These are phyloP conservation scores for Argopecten irradians DNA, from an alignment of 1,140 invertebrate genomes.

Conservation along the genomic window DNA sequence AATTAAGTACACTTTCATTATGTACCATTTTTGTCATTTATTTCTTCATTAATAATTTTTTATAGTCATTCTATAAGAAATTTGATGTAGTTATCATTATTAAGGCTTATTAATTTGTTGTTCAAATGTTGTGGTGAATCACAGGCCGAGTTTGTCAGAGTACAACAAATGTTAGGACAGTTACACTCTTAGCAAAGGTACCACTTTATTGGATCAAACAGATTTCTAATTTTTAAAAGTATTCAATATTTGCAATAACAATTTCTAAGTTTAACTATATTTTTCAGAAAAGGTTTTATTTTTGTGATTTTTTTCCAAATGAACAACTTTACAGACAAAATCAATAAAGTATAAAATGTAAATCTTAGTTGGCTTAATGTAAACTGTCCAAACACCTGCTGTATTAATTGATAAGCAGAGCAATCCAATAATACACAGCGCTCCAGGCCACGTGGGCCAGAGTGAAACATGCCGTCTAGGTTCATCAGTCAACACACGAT, in stretches of 20 bases:
- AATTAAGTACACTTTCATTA: too few relatives aligned
- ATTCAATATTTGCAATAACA: too few relatives aligned
- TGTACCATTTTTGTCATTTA: too few relatives aligned
- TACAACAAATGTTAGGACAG: neutral
- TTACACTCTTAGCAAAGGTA: neutral
- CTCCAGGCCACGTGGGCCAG: neutral
- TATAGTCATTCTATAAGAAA: too few relatives aligned
- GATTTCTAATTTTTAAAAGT: too few relatives aligned
- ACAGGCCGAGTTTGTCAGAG: neutral
- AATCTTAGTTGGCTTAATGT: neutral
- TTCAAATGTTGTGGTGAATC: neutral
- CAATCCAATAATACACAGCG: neutral
- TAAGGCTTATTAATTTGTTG: neutral
- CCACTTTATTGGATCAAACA: too few relatives aligned
- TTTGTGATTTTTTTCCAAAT: too few relatives aligned
- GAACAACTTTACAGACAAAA: neutral
- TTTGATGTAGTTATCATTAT: too few relatives aligned
- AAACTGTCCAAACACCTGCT: slow-evolving; percentile 13
- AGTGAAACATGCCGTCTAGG: neutral
- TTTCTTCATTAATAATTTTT: too few relatives aligned
- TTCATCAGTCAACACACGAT: neutral
- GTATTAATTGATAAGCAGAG: neutral
- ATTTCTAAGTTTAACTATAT: too few relatives aligned
- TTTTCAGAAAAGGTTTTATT: too few relatives aligned
- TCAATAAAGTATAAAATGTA: neutral